Evolutionary conservation across 2,888 invertebrate genomes (phyloP), one percentile per base, ranked within the genome.

Genomic region (Chloroclysta siterata): DNA sequence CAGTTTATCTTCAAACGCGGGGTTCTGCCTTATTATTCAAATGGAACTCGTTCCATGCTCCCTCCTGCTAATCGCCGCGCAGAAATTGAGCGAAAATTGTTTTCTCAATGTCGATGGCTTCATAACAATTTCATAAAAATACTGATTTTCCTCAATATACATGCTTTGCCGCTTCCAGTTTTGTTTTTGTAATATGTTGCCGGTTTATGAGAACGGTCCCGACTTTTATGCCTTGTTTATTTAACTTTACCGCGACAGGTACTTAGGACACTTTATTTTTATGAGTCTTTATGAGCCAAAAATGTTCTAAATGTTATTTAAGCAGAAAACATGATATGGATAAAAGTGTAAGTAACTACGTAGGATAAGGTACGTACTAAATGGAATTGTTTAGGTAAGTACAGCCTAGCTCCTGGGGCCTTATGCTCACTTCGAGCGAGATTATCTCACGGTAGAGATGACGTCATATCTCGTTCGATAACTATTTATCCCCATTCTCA

Each of bases 71-170:
- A 55, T 58, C 22, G 51, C 53, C 53, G 46, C 59, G 39, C 29
- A 41, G 48, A 61, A 66, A 63, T 57, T 60, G 52, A 65, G 65
- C 58, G 60, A 63, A 69, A 69, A 68, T 69, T 66, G 61, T 70
- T 69, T 70, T 62, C 62, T 55, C 59, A 63, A 65, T 66, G 63
- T 42, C 65, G 53, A 54, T 53, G 51, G 63, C 28, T 63, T 58
- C 42, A 47, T 60, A 52, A 50, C 61, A 63, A 54, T 59, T 63
- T 63, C 42, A 48, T 56, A 11, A 55, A 55, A 52, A 47, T 28
- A 33, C 39, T 22, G 39, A 14, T 50, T 41, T 48, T 48, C 44
- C 41, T 10, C 39, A 54, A 22, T 48, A 28, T 56, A 28, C 39
- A 54, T 33, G 29, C 28, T 42, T 41, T 53, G 44, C 41, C 14